These are phyloP conservation scores for Tachuris rubrigastra DNA, from an alignment of 2,113 vertebrate species.

Conservation along the genomic window DNA sequence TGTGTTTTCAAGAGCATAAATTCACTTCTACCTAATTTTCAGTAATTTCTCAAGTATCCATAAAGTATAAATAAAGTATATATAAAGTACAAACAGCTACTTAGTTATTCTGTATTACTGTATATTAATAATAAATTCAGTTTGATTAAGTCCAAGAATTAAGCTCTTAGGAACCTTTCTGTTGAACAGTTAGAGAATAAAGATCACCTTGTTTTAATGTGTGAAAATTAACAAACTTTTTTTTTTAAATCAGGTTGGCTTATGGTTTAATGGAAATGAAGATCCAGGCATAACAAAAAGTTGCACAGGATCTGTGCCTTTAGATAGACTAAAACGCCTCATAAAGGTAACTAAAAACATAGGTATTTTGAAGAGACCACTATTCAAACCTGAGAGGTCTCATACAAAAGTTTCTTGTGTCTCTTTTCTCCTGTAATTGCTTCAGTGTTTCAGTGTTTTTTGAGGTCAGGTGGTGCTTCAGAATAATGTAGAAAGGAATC, in stretches of 20 bases:
- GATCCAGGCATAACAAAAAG: conserved; percentile 67
- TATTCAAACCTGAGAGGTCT: not conserved
- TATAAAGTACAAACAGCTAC: not conserved
- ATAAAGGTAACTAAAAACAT: conserved; percentile 75
- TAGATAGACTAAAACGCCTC: conserved; percentile 77
- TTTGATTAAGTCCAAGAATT: not conserved
- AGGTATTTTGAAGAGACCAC: not conserved
- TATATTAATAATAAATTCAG: not conserved
- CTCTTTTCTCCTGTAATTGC: not conserved
- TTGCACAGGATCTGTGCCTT: conserved; percentile 71
- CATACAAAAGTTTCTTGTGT: not conserved
- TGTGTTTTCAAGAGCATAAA: not conserved
- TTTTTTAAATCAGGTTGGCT: conserved; percentile 71
- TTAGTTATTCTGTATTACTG: not conserved
- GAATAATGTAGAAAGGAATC: not conserved
- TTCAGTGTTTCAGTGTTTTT: not conserved
- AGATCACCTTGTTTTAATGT: not conserved
- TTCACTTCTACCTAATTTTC: not conserved
- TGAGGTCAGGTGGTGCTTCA: not conserved
- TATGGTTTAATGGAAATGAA: conserved; percentile 84
- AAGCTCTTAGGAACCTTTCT: not conserved
- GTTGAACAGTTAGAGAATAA: not conserved
- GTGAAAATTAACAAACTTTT: not conserved
- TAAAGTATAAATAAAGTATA: no score
- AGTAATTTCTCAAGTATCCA: not conserved